Evolutionary conservation across 2,797 vertebrate species (phyloP).

Genomic region (Macropodus opercularis): DNA sequence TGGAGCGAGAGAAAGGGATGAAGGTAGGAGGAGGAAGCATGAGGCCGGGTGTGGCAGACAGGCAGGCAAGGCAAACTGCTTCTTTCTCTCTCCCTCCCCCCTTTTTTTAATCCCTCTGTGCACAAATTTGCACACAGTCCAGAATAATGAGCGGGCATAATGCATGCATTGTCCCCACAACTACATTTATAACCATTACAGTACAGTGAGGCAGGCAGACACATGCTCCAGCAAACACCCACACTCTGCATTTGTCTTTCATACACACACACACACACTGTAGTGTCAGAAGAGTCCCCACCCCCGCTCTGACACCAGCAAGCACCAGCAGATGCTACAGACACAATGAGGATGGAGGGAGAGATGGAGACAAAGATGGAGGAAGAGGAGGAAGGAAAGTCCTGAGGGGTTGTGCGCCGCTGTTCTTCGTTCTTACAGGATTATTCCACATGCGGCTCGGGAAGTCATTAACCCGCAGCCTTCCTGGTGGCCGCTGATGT

Average conservation of each 20-base stretch:
- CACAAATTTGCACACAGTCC: conserved; percentile 61
- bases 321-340: conserved; percentile 66
- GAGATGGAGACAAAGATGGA: conserved; percentile 35
- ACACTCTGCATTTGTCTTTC: conserved; percentile 66
- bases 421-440: conserved; percentile 59
- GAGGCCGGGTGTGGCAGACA: conserved; percentile 76
- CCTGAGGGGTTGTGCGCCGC: conserved; percentile 38
- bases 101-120: conserved; percentile 29
- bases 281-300: conserved; percentile 72
- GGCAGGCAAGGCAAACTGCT: conserved; percentile 50
- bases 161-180: conserved; percentile 55
- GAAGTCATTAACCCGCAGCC: conserved; percentile 60
- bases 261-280: conserved; percentile 44
- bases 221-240: conserved; percentile 72
- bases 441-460: conserved; percentile 65
- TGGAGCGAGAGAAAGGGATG: conserved; percentile 38
- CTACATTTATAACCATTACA: conserved; percentile 60
- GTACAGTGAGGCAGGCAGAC: conserved; percentile 42
- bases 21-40: conserved; percentile 58
- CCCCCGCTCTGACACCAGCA: conserved; percentile 69
- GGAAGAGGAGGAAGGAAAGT: conserved; percentile 17
- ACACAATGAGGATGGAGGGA: conserved; percentile 64
- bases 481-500: conserved; percentile 47
- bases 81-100: conserved; percentile 17
- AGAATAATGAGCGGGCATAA: conserved; percentile 60